phyloP scores from a whole-genome alignment of 2,113 vertebrate species.

The Muntiacus reevesi region DNA sequence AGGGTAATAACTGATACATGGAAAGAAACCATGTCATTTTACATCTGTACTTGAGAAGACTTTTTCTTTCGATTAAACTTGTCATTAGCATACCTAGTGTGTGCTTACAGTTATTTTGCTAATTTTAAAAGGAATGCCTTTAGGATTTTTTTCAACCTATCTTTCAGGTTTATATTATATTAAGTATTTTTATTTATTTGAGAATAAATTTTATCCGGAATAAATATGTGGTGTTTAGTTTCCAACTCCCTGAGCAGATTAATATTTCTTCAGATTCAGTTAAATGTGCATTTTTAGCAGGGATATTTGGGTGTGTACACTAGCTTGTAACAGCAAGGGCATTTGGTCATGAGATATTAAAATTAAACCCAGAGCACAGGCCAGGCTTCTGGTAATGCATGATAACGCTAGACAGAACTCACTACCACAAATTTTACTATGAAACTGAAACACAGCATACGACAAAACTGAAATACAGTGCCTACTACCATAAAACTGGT shows the following conservation, averaged over 20 bases:
- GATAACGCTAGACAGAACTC: background rate
- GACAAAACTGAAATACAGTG: background rate
- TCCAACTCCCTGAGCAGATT: background rate
- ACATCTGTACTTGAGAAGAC: background rate
- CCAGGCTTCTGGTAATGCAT: background rate
- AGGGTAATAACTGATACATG: background rate
- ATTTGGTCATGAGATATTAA: background rate
- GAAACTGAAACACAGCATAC: background rate
- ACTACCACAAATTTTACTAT: background rate
- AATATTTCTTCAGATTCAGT: background rate
- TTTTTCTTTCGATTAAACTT: background rate
- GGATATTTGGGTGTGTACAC: background rate
- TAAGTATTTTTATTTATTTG: background rate
- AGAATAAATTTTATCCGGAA: background rate
- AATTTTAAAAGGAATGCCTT: background rate
- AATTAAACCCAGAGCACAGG: background rate
- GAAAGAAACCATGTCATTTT: slow-evolving; percentile 19
- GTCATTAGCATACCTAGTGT: background rate
- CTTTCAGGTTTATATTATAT: background rate
- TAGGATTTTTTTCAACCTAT: background rate
- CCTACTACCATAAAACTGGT: background rate
- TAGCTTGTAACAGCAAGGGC: background rate
- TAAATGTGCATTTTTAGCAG: background rate
- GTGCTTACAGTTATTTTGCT: background rate
- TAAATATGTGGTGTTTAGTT: background rate